Percentiles rank a stretch among this genome's conserved stretches.
Conservation (phyloP, 2,113 vertebrate species). For the Channa maculata region DNA sequence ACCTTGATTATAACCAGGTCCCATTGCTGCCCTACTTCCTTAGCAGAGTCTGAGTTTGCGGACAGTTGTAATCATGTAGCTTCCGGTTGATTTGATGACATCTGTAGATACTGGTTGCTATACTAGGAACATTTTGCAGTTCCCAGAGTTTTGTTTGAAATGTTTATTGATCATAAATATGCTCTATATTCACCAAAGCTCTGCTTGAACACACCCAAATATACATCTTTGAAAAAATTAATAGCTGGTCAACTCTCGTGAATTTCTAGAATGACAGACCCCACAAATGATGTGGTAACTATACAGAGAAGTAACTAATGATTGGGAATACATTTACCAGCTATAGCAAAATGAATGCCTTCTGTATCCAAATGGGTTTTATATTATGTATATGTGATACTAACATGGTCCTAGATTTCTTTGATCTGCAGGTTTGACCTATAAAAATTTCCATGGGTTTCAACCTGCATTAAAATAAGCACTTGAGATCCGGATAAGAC, state of each 20-base stretch:
- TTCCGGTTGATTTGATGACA: not conserved
- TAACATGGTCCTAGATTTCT: conserved; percentile 5
- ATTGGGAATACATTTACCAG: not conserved
- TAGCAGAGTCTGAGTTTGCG: not conserved
- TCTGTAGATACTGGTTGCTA: not conserved
- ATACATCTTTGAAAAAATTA: not conserved
- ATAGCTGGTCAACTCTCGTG: too few species aligned
- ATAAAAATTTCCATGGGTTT: conserved; percentile 26
- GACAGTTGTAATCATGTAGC: not conserved
- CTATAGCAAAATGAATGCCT: not conserved
- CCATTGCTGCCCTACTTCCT: not conserved
- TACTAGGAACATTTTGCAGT: not conserved
- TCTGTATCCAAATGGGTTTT: not conserved
- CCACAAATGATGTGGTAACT: too few species aligned
- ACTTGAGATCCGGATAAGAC: conserved; percentile 8
- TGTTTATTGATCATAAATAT: not conserved
- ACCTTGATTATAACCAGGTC: not conserved
- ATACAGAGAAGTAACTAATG: not conserved
- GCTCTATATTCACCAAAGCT: not conserved
- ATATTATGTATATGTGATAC: not conserved
- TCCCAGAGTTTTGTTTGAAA: not conserved
- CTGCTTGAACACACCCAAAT: not conserved
- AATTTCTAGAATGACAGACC: too few species aligned
- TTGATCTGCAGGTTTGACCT: conserved; percentile 22
- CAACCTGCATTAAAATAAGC: conserved; percentile 31